Percentiles rank a stretch among this genome's conserved stretches.
phyloP scores from a whole-genome alignment of 1,140 invertebrate genomes.

The Drosophila carrolli region DNA sequence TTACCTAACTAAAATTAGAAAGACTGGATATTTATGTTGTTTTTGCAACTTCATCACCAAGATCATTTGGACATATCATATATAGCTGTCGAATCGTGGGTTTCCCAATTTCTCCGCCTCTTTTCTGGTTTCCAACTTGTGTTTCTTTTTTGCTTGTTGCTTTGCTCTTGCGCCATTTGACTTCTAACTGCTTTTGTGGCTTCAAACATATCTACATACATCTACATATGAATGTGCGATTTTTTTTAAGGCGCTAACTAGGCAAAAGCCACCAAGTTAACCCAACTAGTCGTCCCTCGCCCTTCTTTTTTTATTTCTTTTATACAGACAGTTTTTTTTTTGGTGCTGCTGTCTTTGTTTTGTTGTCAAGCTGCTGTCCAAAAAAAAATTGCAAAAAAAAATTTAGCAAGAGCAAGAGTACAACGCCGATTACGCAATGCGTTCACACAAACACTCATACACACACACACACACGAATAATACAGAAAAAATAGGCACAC shows the following conservation, averaged over 20 bases:
- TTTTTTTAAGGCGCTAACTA: slow-evolving; percentile 69
- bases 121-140: slow-evolving; percentile 13
- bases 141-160: slow-evolving; percentile 13
- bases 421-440: slow-evolving; percentile 80
- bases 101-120: slow-evolving; percentile 23
- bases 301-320: slow-evolving; percentile 1
- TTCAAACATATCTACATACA: slow-evolving; percentile 23
- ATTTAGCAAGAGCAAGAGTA: slow-evolving; percentile 40
- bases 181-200: slow-evolving; percentile 69
- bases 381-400: slow-evolving; percentile 21
- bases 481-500: slow-evolving; percentile 28
- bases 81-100: not conserved
- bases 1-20: too few species aligned
- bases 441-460: slow-evolving; percentile 46
- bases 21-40: too few species aligned
- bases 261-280: slow-evolving; percentile 59
- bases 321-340: not conserved
- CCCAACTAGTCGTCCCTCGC: slow-evolving; percentile 31
- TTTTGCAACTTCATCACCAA: too few species aligned
- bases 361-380: slow-evolving; percentile 67
- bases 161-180: slow-evolving; percentile 58
- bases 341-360: slow-evolving; percentile 46
- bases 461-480: slow-evolving; percentile 10
- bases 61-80: not conserved
- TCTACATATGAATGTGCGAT: slow-evolving; percentile 14